These are phyloP conservation scores for Trissoscelio sp. DNA, from an alignment of 2,888 invertebrate species.

Conservation along the genomic window DNA sequence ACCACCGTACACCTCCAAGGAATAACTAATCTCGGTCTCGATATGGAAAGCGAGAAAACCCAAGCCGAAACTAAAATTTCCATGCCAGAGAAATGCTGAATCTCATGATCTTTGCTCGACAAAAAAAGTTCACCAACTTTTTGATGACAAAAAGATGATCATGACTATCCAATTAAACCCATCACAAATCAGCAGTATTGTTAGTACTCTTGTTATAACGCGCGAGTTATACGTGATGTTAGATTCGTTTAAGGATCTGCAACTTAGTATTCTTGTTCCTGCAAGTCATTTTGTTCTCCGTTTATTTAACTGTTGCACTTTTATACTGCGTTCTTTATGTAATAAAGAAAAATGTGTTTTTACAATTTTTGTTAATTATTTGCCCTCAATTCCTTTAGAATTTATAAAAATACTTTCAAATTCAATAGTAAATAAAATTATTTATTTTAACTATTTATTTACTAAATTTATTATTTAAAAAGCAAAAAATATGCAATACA, in stretches of 20 bases:
- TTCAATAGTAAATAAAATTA: too few species aligned
- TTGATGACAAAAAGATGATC: too few species aligned
- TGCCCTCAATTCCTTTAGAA: too few species aligned
- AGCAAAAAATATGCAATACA: too few species aligned
- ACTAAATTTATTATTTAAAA: too few species aligned
- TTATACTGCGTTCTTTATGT: slow-evolving; percentile 33
- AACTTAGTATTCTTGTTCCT: slow-evolving; percentile 33
- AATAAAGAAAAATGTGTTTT: slow-evolving; percentile 38
- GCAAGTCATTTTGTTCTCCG: slow-evolving; percentile 4
- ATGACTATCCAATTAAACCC: too few species aligned
- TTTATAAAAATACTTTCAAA: too few species aligned
- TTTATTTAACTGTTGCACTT: slow-evolving; percentile 47
- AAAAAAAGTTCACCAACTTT: too few species aligned
- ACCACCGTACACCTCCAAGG: slow-evolving; percentile 73
- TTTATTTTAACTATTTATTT: too few species aligned
- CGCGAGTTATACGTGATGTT: slow-evolving; percentile 36
- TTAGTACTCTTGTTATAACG: slow-evolving; percentile 37
- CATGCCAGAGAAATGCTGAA: slow-evolving; percentile 56
- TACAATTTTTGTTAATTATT: background rate
- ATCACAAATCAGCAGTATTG: slow-evolving; percentile 58
- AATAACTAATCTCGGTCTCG: slow-evolving; percentile 79
- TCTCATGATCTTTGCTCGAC: background rate
- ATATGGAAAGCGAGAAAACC: slow-evolving; percentile 80
- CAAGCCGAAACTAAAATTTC: slow-evolving; percentile 49
- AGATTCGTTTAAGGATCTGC: slow-evolving; percentile 71